Evolutionary conservation across 2,113 vertebrate species (phyloP), one percentile per base, ranked within the genome.

Genomic region (Chauna torquata): DNA sequence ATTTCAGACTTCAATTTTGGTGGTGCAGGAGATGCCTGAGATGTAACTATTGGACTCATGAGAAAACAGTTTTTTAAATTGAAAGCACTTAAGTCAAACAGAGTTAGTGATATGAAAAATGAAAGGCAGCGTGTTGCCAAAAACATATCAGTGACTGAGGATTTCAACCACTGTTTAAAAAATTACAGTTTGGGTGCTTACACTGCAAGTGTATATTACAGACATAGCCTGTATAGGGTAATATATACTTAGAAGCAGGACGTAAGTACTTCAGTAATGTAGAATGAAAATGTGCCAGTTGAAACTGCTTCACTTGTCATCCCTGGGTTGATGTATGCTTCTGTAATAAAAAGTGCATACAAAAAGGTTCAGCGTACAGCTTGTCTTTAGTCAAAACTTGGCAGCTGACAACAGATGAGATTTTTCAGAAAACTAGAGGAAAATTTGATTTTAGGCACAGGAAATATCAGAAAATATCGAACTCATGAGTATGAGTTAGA

Each of bases 81-180:
- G 68, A 90, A 96, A 95, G 19, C n/a, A 45, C 85, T 88, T 90
- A 82, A 91, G 59, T 74, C 66, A 95, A 94, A 74, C 65, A 47
- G 54, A 92, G 71, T 71, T 91, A 93, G 64, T 47, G 50, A 75
- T 78, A 75, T 40, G 62, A 93, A 86, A 95, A 96, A 94, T 65
- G 55, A 64, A 97, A 92, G 44, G 38, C n/a, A 86, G 20, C 44
- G 25, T 32, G 45, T 75, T 97, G 90, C 93, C 95, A 95, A 94
- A 93, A 86, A 25, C 19, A 3, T 90, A 83, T 42, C 72, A 75
- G 65, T 69, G 68, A 75, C 76, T 68, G 61, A 94, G 72, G 42
- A 78, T 90, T 97, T 94, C 91, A 94, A 55, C 59, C 0, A 0
- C 68, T 74, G 62, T 38, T 92, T 92, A 77, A 92, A 94, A 94